These are phyloP conservation scores for Sander lucioperca DNA, from an alignment of 2,113 vertebrate species.

Conservation along the genomic window DNA sequence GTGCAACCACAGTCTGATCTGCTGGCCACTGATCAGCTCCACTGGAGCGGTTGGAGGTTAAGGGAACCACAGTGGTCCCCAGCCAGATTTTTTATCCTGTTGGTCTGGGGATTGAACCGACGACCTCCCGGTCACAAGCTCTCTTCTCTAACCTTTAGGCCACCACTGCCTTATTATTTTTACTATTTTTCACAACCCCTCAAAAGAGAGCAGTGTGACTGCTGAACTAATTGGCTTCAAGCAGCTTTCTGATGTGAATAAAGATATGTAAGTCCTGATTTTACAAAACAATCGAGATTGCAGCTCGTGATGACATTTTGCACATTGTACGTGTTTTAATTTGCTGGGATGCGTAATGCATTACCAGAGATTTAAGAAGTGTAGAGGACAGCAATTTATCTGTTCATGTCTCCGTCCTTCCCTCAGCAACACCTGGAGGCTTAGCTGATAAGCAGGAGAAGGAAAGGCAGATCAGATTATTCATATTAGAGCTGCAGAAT, in stretches of 20 bases:
- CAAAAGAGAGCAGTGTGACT: background rate
- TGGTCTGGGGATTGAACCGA: no score
- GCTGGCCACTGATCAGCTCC: no score
- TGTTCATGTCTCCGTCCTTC: background rate
- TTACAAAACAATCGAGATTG: background rate
- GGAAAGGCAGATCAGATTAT: constrained; percentile 64
- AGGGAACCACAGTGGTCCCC: no score
- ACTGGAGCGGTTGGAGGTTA: no score
- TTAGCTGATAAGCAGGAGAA: constrained; percentile 37
- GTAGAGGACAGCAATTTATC: background rate
- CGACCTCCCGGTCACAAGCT: no score
- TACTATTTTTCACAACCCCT: background rate
- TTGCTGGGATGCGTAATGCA: background rate
- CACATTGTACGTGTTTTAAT: background rate
- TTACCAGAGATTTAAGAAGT: constrained; percentile 27
- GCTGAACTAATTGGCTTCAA: background rate
- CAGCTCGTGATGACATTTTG: background rate
- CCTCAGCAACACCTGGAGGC: constrained; percentile 46
- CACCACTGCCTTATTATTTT: no score
- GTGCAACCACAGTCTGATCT: no score
- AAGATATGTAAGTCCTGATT: background rate
- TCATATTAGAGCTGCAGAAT: constrained; percentile 53
- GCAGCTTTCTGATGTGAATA: background rate
- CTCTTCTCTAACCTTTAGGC: no score
- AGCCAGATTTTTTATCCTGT: no score